Percentiles rank a stretch among this genome's conserved stretches.
Evolutionary conservation across 2,113 vertebrate species (phyloP).

Genomic region (Chaetura pelagica): DNA sequence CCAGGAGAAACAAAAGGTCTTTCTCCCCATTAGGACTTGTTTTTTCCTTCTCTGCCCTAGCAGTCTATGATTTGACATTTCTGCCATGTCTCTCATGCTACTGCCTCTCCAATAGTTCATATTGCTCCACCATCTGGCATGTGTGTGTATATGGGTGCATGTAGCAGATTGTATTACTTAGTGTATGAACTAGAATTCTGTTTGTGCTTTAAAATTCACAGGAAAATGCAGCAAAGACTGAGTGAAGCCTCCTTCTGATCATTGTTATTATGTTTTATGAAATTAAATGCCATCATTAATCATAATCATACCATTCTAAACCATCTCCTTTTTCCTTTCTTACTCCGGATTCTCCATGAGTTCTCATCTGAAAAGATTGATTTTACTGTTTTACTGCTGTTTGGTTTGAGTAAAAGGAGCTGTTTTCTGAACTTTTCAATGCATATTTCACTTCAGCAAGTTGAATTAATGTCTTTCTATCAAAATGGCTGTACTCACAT

Average conservation of each 20-base stretch:
- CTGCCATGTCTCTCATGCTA: not conserved
- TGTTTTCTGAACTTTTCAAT: not conserved
- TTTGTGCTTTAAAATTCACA: not conserved
- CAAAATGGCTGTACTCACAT: not conserved
- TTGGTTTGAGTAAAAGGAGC: not conserved
- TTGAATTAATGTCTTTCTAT: not conserved
- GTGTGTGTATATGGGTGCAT: not conserved
- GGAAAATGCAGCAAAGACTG: not conserved
- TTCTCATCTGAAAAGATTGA: not conserved
- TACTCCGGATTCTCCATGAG: not conserved
- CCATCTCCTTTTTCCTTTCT: not conserved
- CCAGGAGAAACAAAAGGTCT: slow-evolving; percentile 35
- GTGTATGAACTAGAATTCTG: not conserved
- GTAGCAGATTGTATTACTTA: not conserved
- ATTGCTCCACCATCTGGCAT: not conserved
- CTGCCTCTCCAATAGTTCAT: not conserved
- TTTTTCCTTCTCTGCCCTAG: not conserved
- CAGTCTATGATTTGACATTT: not conserved
- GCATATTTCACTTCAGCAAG: not conserved
- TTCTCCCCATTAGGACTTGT: slow-evolving; percentile 1
- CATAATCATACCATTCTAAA: not conserved
- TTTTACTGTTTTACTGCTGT: not conserved
- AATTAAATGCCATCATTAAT: not conserved
- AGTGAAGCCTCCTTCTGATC: not conserved
- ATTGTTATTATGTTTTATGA: not conserved